Conservation (phyloP, 1,140 invertebrate genomes). For the Cydia strobilella region DNA sequence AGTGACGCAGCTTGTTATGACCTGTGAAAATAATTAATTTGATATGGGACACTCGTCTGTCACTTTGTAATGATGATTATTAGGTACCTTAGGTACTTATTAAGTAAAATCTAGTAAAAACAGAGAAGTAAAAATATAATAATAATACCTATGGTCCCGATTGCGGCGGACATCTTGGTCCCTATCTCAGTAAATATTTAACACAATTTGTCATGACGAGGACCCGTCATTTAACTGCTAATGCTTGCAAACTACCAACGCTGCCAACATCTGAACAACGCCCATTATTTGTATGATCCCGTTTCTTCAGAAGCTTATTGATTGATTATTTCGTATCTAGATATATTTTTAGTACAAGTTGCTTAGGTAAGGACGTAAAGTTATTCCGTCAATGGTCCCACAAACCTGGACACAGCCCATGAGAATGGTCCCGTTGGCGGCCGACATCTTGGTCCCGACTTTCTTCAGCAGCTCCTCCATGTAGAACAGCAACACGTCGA, state of each 20-base stretch:
- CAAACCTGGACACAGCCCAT: slow-evolving; percentile 85
- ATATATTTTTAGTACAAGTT: no score
- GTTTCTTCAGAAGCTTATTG: no score
- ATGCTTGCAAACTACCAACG: neutral
- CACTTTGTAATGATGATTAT: neutral
- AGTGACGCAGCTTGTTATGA: slow-evolving; percentile 85
- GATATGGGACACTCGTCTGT: neutral
- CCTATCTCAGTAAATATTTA: no score
- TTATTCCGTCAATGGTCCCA: neutral
- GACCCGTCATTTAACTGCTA: neutral
- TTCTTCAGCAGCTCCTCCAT: slow-evolving; percentile 85
- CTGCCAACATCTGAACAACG: neutral
- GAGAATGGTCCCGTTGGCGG: slow-evolving; percentile 87
- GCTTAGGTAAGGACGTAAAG: no score
- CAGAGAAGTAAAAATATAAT: no score
- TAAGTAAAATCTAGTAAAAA: no score
- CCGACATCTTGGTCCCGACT: slow-evolving; percentile 81
- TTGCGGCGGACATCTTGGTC: no score
- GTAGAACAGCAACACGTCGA: slow-evolving; percentile 92
- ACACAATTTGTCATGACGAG: no score
- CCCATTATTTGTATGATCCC: no score
- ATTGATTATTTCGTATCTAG: no score
- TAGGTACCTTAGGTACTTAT: no score
- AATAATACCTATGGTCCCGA: no score
- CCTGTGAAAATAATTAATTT: slow-evolving; percentile 47